These are phyloP conservation scores for Zele albiditarsus DNA, from an alignment of 2,888 invertebrate genomes.

Conservation along the genomic window DNA sequence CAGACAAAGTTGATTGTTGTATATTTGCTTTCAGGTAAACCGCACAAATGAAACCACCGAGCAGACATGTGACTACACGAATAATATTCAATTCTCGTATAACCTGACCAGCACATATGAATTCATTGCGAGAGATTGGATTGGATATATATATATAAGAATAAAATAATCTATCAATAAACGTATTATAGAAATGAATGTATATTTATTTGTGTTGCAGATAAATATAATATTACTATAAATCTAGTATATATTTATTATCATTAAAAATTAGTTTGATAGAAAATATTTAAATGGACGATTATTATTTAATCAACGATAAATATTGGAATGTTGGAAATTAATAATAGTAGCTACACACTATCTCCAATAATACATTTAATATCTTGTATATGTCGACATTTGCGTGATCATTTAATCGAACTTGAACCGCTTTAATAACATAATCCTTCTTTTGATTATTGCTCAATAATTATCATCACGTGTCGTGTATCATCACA, in stretches of 20 bases:
- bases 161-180: too few relatives aligned
- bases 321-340: not conserved
- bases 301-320: too few relatives aligned
- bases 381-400: too few relatives aligned
- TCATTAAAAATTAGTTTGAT: too few relatives aligned
- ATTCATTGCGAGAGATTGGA: not conserved
- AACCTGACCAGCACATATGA: not conserved
- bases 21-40: conserved; percentile 21
- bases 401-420: conserved; percentile 25
- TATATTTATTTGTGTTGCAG: too few relatives aligned
- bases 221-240: too few relatives aligned
- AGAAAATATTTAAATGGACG: too few relatives aligned
- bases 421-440: conserved; percentile 5
- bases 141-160: too few relatives aligned
- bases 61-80: conserved; percentile 1
- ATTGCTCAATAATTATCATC: conserved; percentile 15
- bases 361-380: not conserved
- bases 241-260: too few relatives aligned
- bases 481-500: too few relatives aligned
- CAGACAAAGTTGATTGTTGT: conserved; percentile 27
- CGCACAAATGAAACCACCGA: conserved; percentile 16
- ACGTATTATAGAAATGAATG: too few relatives aligned
- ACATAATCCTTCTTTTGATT: conserved; percentile 25
- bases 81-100: not conserved
- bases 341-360: not conserved